Evolutionary conservation across 2,888 invertebrate species (phyloP).

Genomic region (Cosmia trapezina): DNA sequence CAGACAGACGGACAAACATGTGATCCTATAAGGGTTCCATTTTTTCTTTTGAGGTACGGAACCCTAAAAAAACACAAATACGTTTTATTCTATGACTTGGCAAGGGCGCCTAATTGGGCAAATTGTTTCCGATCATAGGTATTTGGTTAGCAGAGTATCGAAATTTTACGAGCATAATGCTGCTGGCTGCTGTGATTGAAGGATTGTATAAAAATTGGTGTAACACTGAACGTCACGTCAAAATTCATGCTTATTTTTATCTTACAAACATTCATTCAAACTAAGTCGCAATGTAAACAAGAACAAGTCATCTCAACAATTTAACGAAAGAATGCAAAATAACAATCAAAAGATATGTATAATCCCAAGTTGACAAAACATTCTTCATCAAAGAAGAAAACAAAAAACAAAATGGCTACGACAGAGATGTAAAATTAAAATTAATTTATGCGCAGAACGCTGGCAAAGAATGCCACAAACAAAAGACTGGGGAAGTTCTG

Average conservation of each 20-base stretch:
- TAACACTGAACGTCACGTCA: background rate
- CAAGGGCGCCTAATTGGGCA: background rate
- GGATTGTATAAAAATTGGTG: background rate
- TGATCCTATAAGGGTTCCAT: too few relatives aligned
- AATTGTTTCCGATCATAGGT: background rate
- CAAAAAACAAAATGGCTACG: slow-evolving; percentile 62
- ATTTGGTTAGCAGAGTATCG: background rate
- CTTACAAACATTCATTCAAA: background rate
- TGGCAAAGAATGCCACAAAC: slow-evolving; percentile 78
- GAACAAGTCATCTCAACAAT: slow-evolving; percentile 32
- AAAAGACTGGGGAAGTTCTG: slow-evolving; percentile 78
- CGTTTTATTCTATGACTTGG: background rate
- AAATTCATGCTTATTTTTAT: background rate
- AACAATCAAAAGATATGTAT: slow-evolving; percentile 57
- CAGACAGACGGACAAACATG: too few relatives aligned
- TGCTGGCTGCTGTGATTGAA: too few relatives aligned
- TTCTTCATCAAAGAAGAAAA: slow-evolving; percentile 65
- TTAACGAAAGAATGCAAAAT: slow-evolving; percentile 54
- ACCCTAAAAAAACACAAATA: too few relatives aligned
- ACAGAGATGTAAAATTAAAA: slow-evolving; percentile 74
- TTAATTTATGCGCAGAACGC: slow-evolving; percentile 80
- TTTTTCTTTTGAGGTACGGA: too few relatives aligned
- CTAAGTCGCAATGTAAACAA: background rate
- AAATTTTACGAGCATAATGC: background rate
- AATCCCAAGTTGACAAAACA: slow-evolving; percentile 72